Base-by-base conservation (phyloP, 1,140 invertebrate genomes). In the Thalassaphorura encarpata region DNA sequence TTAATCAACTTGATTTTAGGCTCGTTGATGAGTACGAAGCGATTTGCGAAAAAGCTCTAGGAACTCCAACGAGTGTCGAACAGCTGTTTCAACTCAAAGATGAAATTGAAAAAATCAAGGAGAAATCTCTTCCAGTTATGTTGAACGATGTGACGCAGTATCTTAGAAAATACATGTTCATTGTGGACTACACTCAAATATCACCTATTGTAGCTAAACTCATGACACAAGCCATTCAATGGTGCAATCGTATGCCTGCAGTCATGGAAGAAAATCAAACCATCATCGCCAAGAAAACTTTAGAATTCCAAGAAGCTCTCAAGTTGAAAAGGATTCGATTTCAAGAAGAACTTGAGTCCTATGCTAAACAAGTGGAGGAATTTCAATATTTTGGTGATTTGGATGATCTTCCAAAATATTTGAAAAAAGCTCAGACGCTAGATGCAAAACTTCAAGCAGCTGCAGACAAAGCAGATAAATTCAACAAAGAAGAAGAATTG, bases 401-500 rank as follows among this genome's bases (percentile, higher is more conserved):
- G n/a, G 79, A 84, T 18, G 79, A 84, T 18, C 83, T 92, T 46
- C 76, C 82, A 26, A 83, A 84, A 62, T 97, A 97, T 69, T 79
- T 89, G 26, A 83, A 83, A 33, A 84, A 89, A 54, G 86, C 90
- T 1, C 78, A 77, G 13, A 73, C 78, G 36, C 69, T 96, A 0
- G 83, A 93, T 67, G 76, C 80, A 56, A 84, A 77, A 69, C 73
- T 83, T 11, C 69, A 75, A 54, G 67, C 71, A 50, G 91, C 89
- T 11, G 78, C 89, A 68, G 79, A 82, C 36, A 85, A 79, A 61
- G 92, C 95, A 54, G 86, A 93, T 66, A 76, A 81, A 52, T 93
- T 97, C 63, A 97, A 97, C 70, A 82, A 83, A 67, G 93, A 97
- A 69, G 94, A 97, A 70, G 76, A 80, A 57, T 79, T 89, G 28